Evolutionary conservation across 2,888 invertebrate species (phyloP), one percentile per base, ranked within the genome.

Genomic region (Pachliopta kotzebuea): DNA sequence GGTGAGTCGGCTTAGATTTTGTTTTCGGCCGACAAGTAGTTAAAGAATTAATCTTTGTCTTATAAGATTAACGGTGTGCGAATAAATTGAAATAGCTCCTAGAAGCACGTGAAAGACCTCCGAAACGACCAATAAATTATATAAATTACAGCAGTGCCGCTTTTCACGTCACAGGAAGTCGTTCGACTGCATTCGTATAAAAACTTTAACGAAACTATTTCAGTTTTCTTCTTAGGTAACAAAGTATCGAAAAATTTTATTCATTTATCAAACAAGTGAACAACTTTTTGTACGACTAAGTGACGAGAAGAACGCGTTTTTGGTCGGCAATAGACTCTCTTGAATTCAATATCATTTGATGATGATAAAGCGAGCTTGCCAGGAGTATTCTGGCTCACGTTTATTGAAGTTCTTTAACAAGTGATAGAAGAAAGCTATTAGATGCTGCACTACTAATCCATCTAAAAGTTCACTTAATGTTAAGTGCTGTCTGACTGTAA

Each of bases 91-190:
- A 45, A 45, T 42, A 24, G 57, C 45, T 45, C 8, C 45, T 11
- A 52, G 24, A 18, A 45, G 18, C 20, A 56, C 56, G 56, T 21
- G 23, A 56, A 20, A 20, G 56, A 14, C 20, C 21, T 42, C 17
- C 9, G 7, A 21, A 45, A 24, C 24, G 45, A 45, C 57, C 57
- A 45, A 23, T 57, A 57, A 57, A 42, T 23, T 45, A 45, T 57
- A 18, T 56, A 56, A 56, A 56, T 56, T 56, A 37, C 20, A 8
- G 37, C 29, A 37, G 37, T 56, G 18, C n/a, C 37, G 56, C 31
- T 56, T 37, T 56, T 17, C 37, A 37, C 37, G 31, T 56, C 37
- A 56, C 56, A 21, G 20, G 31, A 37, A 31, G 37, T 37, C 17
- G 31, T 37, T 45, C n/a, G 45, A n/a, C 45, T 45, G 45, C 45